Base-by-base conservation (phyloP, 2,113 vertebrate genomes). In the Eupsittula cactorum region DNA sequence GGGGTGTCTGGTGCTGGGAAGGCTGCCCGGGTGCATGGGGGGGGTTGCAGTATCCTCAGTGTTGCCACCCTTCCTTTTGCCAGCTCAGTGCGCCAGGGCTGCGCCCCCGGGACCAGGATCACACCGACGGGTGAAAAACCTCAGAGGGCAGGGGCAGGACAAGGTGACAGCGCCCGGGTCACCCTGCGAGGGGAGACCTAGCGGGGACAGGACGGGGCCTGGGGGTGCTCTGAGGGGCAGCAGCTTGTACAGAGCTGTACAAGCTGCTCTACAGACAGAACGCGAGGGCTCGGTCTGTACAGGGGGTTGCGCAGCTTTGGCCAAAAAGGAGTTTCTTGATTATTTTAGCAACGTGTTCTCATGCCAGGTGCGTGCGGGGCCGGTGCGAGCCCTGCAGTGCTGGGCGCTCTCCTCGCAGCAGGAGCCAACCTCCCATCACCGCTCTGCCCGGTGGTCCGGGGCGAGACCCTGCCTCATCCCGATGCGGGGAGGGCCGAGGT, bases 41-140 rank as follows among this genome's bases (percentile, higher is more conserved):
- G 47, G 47, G 8, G 19, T 21, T 59, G 33, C 12, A 23, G 55
- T 59, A 14, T n/a, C 55, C 33, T 59, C 55, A 4, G 55, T 23
- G 21, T 35, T 23, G 33, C 33, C 55, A 23, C 9, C 33, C 13
- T 59, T 59, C 55, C 55, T 15, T 23, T n/a, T n/a, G 55, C 33
- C 29, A 60, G 21, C 24, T 9, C 2, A 47, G 17, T 0, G 3
- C 11, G 7, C 35, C 13, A 6, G 50, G 37, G 3, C 71, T 69
- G 10, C 20, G 29, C 14, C 14, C 41, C 2, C 33, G 23, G n/a
- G 7, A 3, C 4, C 9, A n/a, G 39, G 52, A 17, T 12, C 44
- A 1, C 31, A 4, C 7, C 11, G 4, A 1, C 0, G 8, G 0
- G 1, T 33, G 60, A 6, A 19, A 19, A 31, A 52, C 8, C 27